Conservation (phyloP, 1,140 invertebrate species). For the Drosophila novamexicana region DNA sequence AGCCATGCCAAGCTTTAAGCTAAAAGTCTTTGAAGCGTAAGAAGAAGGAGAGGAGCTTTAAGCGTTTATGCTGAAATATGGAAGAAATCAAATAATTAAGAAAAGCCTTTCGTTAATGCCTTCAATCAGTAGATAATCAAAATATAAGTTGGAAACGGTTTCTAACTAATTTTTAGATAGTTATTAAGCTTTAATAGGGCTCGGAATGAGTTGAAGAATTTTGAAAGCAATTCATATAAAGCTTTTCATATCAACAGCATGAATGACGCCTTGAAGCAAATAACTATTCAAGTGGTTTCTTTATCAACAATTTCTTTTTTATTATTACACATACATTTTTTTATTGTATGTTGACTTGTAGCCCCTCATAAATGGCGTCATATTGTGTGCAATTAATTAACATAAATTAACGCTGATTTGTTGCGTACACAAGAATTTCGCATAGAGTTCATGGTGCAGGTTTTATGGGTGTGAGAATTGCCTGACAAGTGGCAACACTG, state of each 20-base stretch:
- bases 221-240: not conserved
- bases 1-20: too few relatives aligned
- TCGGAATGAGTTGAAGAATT: not conserved
- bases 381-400: constrained; percentile 39
- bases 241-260: not conserved
- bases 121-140: too few relatives aligned
- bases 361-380: constrained; percentile 9
- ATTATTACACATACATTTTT: constrained; percentile 4
- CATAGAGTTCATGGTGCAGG: constrained; percentile 35
- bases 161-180: too few relatives aligned
- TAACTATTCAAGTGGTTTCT: not conserved
- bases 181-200: too few relatives aligned
- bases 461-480: constrained; percentile 57
- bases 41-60: too few relatives aligned
- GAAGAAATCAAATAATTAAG: too few relatives aligned
- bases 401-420: constrained; percentile 44
- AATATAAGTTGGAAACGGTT: too few relatives aligned
- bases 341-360: constrained; percentile 7
- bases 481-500: constrained; percentile 31
- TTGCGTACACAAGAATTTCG: constrained; percentile 33
- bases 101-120: too few relatives aligned
- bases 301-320: constrained; percentile 7
- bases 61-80: too few relatives aligned
- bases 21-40: too few relatives aligned
- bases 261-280: not conserved